These are phyloP conservation scores for Chelmon rostratus DNA, from an alignment of 2,797 vertebrate genomes.

Conservation along the genomic window DNA sequence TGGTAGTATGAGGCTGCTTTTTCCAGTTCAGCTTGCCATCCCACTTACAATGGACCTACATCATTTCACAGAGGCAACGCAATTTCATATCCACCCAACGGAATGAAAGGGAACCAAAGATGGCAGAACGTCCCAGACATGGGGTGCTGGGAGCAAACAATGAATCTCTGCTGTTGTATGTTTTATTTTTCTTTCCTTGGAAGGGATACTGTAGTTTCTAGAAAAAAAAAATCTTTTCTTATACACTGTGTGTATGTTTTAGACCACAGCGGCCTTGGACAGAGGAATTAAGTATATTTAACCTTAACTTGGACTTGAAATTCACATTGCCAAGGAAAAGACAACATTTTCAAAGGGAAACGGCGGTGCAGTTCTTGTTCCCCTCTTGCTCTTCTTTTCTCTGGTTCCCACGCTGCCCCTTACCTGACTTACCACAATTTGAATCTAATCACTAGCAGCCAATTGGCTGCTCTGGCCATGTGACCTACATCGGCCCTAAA, in stretches of 20 bases:
- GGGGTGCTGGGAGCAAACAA: slow-evolving; percentile 37
- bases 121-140: slow-evolving; percentile 17
- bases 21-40: slow-evolving; percentile 36
- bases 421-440: slow-evolving; percentile 87
- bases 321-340: slow-evolving; percentile 32
- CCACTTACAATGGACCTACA: slow-evolving; percentile 16
- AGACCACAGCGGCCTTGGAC: slow-evolving; percentile 36
- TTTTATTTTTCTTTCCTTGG: slow-evolving; percentile 46
- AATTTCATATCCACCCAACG: slow-evolving; percentile 24
- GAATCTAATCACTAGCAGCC: slow-evolving; percentile 82
- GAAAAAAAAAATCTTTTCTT: neutral
- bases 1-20: slow-evolving; percentile 13
- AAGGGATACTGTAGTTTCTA: neutral
- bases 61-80: slow-evolving; percentile 28
- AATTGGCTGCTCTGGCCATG: slow-evolving; percentile 83
- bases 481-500: slow-evolving; percentile 76
- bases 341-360: slow-evolving; percentile 58
- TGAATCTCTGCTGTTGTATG: slow-evolving; percentile 30
- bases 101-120: slow-evolving; percentile 33
- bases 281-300: slow-evolving; percentile 37
- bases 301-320: slow-evolving; percentile 45
- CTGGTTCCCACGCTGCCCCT: slow-evolving; percentile 81
- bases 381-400: slow-evolving; percentile 47
- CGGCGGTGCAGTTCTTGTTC: slow-evolving; percentile 36
- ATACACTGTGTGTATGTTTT: slow-evolving; percentile 43